Evolutionary conservation across 2,888 invertebrate species (phyloP), one percentile per base, ranked within the genome.

Genomic region (Lycaena phlaeas): DNA sequence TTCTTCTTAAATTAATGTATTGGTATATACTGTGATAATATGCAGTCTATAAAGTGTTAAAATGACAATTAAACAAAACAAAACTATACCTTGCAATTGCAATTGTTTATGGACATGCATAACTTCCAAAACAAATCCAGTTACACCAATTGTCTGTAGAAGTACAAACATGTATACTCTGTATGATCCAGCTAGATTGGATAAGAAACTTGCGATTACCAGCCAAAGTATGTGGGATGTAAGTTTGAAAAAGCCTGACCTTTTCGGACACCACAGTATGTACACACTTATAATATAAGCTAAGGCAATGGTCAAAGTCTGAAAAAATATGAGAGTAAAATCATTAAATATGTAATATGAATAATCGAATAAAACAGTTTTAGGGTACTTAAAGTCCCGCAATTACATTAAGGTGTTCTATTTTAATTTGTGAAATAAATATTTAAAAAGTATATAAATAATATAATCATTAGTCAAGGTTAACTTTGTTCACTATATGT

Each of bases 221-320:
- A 93, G 73, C 96, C 96, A 96, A 14, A 93, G 69, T 1, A 87
- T 71, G 50, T 90, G 89, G 0, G 95, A 90, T 6, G 89, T 87
- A 37, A 89, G 85, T 27, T 90, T 88, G 59, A 93, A 91, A 40
- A 86, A 74, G 4, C 75, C 73, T 11, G 89, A 88, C 45, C 91
- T 89, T 46, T 89, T 84, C 1, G 91, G 90, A 25, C 86, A 90
- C 96, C 96, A 96, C 52, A 91, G 82, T 38, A 92, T 77, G 49
- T 89, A 87, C 1, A 95, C 87, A 31, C 90, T 77, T 14, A 90
- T 85, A 12, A 94, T 56, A 60, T 96, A 96, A 6, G 89, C 88
- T 10, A 89, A 57, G 7, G 92, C 74, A 51, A 93, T 64, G 10
- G 90, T 79, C 49, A 88, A 65, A 2, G 94, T 86, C 94, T 94